Percentiles rank a stretch among this genome's conserved stretches.
Evolutionary conservation across 2,888 invertebrate genomes (phyloP).

Genomic region (Nymphalis polychloros): DNA sequence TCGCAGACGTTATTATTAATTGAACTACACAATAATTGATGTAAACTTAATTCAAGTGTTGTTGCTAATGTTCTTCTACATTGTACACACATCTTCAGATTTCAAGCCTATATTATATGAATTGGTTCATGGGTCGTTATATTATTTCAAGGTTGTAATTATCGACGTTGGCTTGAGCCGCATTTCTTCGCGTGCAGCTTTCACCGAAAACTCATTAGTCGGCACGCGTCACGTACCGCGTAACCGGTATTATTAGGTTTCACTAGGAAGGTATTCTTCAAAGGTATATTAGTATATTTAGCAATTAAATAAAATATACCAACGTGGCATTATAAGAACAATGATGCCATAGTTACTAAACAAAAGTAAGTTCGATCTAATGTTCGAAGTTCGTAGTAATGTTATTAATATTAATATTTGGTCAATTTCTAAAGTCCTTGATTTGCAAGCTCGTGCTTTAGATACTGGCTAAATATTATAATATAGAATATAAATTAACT

Average conservation of each 20-base stretch:
- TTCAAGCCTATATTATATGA: slow-evolving; percentile 14
- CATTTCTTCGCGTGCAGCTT: slow-evolving; percentile 50
- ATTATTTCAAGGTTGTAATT: slow-evolving; percentile 31
- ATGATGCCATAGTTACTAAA: not conserved
- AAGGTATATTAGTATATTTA: slow-evolving; percentile 8
- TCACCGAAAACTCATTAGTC: slow-evolving; percentile 79
- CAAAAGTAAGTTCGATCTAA: no score
- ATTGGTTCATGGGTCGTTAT: slow-evolving; percentile 27
- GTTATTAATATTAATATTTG: no score
- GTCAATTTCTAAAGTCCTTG: no score
- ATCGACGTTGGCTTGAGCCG: slow-evolving; percentile 22
- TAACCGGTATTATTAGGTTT: slow-evolving; percentile 80
- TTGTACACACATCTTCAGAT: not conserved
- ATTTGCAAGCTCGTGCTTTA: no score
- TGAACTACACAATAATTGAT: no score
- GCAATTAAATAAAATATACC: not conserved
- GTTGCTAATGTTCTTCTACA: not conserved
- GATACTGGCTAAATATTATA: no score
- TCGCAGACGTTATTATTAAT: no score
- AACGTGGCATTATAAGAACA: not conserved
- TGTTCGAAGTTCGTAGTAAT: no score
- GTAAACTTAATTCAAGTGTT: no score
- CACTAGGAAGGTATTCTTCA: slow-evolving; percentile 57
- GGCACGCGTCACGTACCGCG: slow-evolving; percentile 76
- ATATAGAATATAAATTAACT: no score